A percentile compares a stretch with the other conserved stretches of the same genome.
Evolutionary conservation across 1,140 invertebrate species (phyloP).

Genomic region (Mylabris phalerata): DNA sequence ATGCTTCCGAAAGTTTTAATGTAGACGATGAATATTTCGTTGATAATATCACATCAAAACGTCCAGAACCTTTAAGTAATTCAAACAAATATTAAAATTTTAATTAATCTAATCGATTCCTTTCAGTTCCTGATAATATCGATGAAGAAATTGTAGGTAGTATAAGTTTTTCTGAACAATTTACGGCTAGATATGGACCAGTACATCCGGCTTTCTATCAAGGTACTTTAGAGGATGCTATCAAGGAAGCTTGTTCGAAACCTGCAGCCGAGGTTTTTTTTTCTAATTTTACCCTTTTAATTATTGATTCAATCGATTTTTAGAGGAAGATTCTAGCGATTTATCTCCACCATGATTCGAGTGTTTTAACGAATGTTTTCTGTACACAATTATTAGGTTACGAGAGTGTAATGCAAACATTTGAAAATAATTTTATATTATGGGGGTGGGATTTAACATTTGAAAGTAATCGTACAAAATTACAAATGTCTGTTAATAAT

Average conservation of each 20-base stretch:
- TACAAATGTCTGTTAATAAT: conserved; percentile 58
- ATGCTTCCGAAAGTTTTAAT: conserved; percentile 69
- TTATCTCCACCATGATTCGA: conserved; percentile 91
- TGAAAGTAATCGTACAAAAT: conserved; percentile 71
- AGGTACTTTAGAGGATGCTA: conserved; percentile 81
- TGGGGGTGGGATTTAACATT: conserved; percentile 95
- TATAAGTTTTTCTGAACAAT: conserved; percentile 79
- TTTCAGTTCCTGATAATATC: conserved; percentile 77
- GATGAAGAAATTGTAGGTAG: conserved; percentile 81
- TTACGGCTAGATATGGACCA: conserved; percentile 72
- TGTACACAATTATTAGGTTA: conserved; percentile 88
- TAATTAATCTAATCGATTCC: conserved; percentile 7
- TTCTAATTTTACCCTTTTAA: background rate
- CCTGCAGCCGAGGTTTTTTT: conserved; percentile 75
- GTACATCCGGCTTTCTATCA: conserved; percentile 84
- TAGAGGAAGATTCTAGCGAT: conserved; percentile 86
- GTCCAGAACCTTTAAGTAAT: conserved; percentile 71
- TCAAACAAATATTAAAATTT: conserved; percentile 15
- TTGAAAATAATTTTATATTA: conserved; percentile 81
- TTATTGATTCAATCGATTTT: conserved; percentile 33
- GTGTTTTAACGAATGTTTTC: conserved; percentile 91
- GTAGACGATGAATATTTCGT: conserved; percentile 83
- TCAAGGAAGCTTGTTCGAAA: conserved; percentile 78
- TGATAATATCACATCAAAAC: conserved; percentile 58
- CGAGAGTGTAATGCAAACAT: conserved; percentile 79